Evolutionary conservation across 2,888 invertebrate species (phyloP).

Genomic region (Cantharis nigra): DNA sequence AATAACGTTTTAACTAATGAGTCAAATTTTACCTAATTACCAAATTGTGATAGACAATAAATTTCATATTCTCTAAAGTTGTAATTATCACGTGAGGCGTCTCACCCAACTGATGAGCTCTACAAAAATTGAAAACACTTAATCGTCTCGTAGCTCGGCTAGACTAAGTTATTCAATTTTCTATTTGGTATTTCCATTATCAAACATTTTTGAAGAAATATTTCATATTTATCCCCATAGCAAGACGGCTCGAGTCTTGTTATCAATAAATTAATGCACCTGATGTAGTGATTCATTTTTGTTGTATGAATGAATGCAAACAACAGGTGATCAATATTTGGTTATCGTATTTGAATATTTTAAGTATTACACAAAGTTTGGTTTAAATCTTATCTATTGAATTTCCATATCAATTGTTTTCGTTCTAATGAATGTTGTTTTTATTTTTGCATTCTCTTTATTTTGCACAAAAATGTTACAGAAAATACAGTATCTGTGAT

Average conservation of each 20-base stretch:
- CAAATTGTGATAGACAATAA: not conserved
- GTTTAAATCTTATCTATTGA: not conserved
- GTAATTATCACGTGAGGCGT: not conserved
- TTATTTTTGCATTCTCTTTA: not conserved
- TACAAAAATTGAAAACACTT: no score
- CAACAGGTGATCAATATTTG: slow-evolving; percentile 8
- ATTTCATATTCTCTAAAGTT: not conserved
- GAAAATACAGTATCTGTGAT: no score
- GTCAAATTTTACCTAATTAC: not conserved
- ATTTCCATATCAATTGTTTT: not conserved
- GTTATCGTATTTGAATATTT: not conserved
- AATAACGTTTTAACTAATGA: not conserved
- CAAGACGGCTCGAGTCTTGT: not conserved
- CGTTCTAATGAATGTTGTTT: not conserved
- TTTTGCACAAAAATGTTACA: not conserved
- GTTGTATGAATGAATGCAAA: not conserved
- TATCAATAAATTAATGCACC: not conserved
- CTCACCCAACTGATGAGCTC: no score
- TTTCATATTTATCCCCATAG: not conserved
- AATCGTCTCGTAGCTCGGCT: not conserved
- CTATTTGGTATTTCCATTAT: not conserved
- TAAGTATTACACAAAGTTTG: not conserved
- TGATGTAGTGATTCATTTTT: not conserved
- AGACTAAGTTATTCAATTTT: not conserved
- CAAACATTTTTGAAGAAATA: not conserved